phyloP scores from a whole-genome alignment of 2,888 invertebrate species.

The Athalia circularis region DNA sequence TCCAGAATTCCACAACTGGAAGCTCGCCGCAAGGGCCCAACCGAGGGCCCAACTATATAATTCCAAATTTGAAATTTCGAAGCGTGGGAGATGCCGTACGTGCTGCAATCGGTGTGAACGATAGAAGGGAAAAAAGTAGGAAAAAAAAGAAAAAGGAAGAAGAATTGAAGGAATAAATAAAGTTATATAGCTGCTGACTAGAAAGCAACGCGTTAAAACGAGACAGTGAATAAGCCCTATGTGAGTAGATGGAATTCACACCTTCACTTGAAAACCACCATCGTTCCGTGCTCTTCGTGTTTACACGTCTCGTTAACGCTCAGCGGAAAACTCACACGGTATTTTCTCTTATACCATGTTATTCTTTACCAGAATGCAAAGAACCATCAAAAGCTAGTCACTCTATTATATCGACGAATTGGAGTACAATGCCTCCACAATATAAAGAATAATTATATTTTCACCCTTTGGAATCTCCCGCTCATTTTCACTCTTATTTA shows the following conservation, averaged over 20 bases:
- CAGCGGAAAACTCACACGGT: constrained; percentile 56
- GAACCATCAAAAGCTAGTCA: constrained; percentile 32
- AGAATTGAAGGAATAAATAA: not conserved
- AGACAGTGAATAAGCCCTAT: constrained; percentile 13
- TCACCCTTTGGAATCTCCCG: constrained; percentile 5
- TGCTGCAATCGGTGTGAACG: constrained; percentile 33
- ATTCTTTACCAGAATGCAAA: constrained; percentile 39
- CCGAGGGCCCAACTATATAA: too few species aligned
- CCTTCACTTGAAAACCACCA: constrained; percentile 35
- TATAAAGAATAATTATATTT: constrained; percentile 1
- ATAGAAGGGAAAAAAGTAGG: constrained; percentile 21
- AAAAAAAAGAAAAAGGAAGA: constrained; percentile 16
- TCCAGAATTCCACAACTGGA: not conserved
- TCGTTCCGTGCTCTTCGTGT: constrained; percentile 52
- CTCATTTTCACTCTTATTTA: constrained; percentile 4
- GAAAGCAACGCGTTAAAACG: constrained; percentile 23
- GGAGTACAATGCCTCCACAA: constrained; percentile 39
- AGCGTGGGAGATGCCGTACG: constrained; percentile 35
- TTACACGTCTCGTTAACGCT: constrained; percentile 69
- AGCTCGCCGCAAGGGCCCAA: not conserved
- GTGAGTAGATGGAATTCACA: constrained; percentile 45
- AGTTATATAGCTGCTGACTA: constrained; percentile 19
- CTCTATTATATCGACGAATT: constrained; percentile 41
- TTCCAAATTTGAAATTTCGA: not conserved
- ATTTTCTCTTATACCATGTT: not conserved